Percentiles rank a stretch among this genome's conserved stretches.
phyloP scores from a whole-genome alignment of 2,888 invertebrate species.

The Nephrotoma flavescens region DNA sequence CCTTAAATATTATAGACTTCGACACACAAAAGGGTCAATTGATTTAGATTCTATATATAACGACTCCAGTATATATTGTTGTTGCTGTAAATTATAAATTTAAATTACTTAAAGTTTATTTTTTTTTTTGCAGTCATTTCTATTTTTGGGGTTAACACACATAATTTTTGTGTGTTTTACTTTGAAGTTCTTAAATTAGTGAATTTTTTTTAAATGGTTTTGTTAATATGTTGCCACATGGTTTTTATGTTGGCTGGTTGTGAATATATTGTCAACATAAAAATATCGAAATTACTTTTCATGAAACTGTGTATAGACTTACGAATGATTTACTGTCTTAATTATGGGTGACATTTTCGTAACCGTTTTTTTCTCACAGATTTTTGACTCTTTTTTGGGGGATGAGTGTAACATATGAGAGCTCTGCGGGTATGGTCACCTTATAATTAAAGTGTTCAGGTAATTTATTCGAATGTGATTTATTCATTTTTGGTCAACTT shows the following conservation, averaged over 20 bases:
- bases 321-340: neutral
- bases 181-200: neutral
- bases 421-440: neutral
- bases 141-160: neutral
- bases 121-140: neutral
- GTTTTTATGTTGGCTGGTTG: neutral
- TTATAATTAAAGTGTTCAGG: neutral
- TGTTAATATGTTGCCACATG: neutral
- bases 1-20: neutral
- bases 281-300: neutral
- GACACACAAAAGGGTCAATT: neutral
- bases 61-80: neutral
- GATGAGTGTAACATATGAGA: neutral
- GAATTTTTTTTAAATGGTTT: neutral
- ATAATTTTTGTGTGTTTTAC: neutral
- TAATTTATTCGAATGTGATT: neutral
- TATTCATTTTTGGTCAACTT: too few species aligned
- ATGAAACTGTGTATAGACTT: neutral
- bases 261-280: neutral
- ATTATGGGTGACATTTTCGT: neutral
- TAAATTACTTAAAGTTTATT: neutral
- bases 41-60: neutral
- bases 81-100: neutral
- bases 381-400: neutral
- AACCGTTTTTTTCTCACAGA: neutral